Evolutionary conservation across 1,140 invertebrate species (phyloP).

Genomic region (Alviniconcha marisindica): DNA sequence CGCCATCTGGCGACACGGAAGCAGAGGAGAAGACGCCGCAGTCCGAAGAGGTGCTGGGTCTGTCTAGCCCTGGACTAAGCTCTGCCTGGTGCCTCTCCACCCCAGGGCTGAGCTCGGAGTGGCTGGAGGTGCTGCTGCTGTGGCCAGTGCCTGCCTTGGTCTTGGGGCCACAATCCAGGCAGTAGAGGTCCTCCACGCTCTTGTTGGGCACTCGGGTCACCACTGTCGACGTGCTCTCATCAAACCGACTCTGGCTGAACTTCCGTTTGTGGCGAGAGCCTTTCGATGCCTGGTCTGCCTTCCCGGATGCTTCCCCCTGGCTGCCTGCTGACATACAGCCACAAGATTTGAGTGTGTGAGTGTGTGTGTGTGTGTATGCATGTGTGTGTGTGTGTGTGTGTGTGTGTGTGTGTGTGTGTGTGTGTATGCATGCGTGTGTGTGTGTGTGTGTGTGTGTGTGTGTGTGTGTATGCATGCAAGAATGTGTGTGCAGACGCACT

Average conservation of each 20-base stretch:
- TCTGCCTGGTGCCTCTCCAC: conserved; percentile 7
- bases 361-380: no score
- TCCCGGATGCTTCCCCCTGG: background rate
- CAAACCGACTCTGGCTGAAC: conserved; percentile 52
- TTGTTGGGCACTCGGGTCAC: conserved; percentile 67
- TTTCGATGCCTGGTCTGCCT: background rate
- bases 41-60: conserved; percentile 14
- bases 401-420: no score
- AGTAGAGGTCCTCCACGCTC: conserved; percentile 63
- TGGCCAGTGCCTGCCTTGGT: background rate
- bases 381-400: no score
- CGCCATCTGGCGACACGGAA: conserved; percentile 4
- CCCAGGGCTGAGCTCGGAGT: conserved; percentile 39
- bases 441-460: no score
- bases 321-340: background rate
- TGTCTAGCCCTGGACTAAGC: conserved; percentile 26
- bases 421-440: no score
- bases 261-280: conserved; percentile 41
- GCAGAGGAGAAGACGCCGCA: background rate
- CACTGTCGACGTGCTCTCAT: conserved; percentile 55
- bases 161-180: conserved; percentile 45
- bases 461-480: no score
- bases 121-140: conserved; percentile 34
- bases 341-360: no score
- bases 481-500: no score